phyloP scores from a whole-genome alignment of 2,113 vertebrate genomes.

The Lagopus leucura region DNA sequence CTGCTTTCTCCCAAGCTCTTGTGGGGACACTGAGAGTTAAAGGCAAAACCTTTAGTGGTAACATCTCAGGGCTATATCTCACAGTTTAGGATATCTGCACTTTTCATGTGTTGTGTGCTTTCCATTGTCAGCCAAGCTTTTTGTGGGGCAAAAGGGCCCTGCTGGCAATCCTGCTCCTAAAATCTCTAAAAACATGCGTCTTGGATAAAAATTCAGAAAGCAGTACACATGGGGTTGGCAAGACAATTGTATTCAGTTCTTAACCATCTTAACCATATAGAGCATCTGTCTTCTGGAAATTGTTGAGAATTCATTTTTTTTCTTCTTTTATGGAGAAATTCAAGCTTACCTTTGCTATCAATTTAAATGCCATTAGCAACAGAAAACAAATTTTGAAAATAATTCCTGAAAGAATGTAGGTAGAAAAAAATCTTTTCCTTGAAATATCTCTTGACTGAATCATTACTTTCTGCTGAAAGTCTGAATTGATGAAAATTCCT shows the following conservation, averaged over 20 bases:
- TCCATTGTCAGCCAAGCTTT: background rate
- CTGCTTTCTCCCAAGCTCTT: background rate
- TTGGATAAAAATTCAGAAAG: background rate
- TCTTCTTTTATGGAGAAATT: background rate
- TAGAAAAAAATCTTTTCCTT: constrained; percentile 37
- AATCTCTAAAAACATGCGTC: background rate
- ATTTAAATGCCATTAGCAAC: background rate
- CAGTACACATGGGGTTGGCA: background rate
- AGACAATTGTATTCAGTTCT: background rate
- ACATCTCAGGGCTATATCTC: fast-evolving
- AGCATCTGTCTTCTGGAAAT: background rate
- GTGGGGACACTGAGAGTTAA: background rate
- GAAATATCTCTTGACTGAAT: constrained; percentile 1
- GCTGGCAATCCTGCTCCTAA: background rate
- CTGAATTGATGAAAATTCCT: constrained; percentile 54
- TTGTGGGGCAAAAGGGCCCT: fast-evolving
- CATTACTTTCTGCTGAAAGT: constrained; percentile 55
- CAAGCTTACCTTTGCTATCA: background rate
- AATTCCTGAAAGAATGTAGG: background rate
- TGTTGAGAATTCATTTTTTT: background rate
- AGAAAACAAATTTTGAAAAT: constrained; percentile 15
- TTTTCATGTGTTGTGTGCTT: background rate
- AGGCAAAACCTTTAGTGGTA: background rate
- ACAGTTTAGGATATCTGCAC: background rate
- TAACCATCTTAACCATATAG: background rate